Percentiles rank a stretch among this genome's conserved stretches.
These are phyloP conservation scores for Lycocerus yunnanus DNA, from an alignment of 2,888 invertebrate species.

Conservation along the genomic window DNA sequence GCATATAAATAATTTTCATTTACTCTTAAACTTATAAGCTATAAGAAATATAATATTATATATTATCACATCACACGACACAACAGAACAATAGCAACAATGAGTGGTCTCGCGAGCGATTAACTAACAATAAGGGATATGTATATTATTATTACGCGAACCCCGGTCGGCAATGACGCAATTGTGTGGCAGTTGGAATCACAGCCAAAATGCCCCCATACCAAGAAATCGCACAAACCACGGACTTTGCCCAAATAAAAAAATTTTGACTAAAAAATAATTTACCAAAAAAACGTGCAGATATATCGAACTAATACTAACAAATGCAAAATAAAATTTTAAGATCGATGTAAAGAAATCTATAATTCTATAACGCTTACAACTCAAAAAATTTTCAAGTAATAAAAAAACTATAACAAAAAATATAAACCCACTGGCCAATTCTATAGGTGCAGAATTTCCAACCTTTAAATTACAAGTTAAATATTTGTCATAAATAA, in stretches of 20 bases:
- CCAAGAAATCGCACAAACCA: constrained; percentile 41
- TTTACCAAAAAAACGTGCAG: not conserved
- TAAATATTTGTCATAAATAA: not conserved
- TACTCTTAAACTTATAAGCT: constrained; percentile 54
- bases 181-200: constrained; percentile 54
- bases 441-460: not conserved
- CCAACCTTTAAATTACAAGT: not conserved
- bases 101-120: constrained; percentile 46
- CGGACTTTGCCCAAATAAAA: constrained; percentile 29
- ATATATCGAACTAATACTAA: not conserved
- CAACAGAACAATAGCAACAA: constrained; percentile 59
- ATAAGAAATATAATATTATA: constrained; percentile 55
- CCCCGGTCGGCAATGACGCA: constrained; percentile 41
- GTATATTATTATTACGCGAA: constrained; percentile 53
- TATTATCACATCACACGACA: constrained; percentile 55
- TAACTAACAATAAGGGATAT: constrained; percentile 59
- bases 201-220: constrained; percentile 55
- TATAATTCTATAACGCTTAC: not conserved
- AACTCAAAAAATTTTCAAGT: not conserved
- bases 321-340: constrained; percentile 1
- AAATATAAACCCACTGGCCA: constrained; percentile 26
- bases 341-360: not conserved
- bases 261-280: constrained; percentile 18
- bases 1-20: constrained; percentile 40
- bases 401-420: constrained; percentile 17